Evolutionary conservation across 1,140 invertebrate genomes (phyloP).

Genomic region (Andricus grossulariae): DNA sequence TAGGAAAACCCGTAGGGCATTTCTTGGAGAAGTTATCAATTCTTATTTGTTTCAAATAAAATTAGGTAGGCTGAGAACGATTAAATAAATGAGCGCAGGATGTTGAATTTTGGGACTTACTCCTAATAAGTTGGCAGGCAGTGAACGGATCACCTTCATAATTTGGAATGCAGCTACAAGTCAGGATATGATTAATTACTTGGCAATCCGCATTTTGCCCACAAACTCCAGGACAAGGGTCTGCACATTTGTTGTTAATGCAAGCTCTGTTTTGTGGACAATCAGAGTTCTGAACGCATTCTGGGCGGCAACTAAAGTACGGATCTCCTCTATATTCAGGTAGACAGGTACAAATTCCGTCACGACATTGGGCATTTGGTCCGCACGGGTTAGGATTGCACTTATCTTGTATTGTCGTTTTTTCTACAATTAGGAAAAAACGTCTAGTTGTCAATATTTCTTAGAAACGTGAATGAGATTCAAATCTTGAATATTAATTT

Average conservation of each 20-base stretch:
- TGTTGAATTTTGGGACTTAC: constrained; percentile 62
- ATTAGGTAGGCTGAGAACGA: not conserved
- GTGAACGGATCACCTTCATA: constrained; percentile 84
- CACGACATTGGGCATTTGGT: constrained; percentile 69
- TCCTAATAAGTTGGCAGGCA: constrained; percentile 68
- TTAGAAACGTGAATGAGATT: not conserved
- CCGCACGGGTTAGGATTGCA: constrained; percentile 78
- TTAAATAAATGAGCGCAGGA: too few species aligned
- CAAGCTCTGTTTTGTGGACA: constrained; percentile 81
- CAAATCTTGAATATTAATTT: not conserved
- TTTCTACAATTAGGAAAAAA: constrained; percentile 63
- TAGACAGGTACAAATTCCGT: constrained; percentile 71
- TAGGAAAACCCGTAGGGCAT: not conserved
- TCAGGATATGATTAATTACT: constrained; percentile 80
- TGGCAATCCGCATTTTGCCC: constrained; percentile 82
- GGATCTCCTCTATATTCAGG: constrained; percentile 74
- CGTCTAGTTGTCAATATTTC: not conserved
- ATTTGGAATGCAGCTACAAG: constrained; percentile 85
- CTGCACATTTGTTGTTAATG: constrained; percentile 82
- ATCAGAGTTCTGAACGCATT: constrained; percentile 83
- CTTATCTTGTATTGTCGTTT: constrained; percentile 63
- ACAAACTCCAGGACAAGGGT: constrained; percentile 85
- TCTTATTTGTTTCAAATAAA: constrained; percentile 37
- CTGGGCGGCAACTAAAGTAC: constrained; percentile 70
- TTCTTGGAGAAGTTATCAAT: not conserved